Percentiles rank a stretch among this genome's conserved stretches.
Conservation (phyloP, 2,113 vertebrate genomes). For the Percopsis transmontana region DNA sequence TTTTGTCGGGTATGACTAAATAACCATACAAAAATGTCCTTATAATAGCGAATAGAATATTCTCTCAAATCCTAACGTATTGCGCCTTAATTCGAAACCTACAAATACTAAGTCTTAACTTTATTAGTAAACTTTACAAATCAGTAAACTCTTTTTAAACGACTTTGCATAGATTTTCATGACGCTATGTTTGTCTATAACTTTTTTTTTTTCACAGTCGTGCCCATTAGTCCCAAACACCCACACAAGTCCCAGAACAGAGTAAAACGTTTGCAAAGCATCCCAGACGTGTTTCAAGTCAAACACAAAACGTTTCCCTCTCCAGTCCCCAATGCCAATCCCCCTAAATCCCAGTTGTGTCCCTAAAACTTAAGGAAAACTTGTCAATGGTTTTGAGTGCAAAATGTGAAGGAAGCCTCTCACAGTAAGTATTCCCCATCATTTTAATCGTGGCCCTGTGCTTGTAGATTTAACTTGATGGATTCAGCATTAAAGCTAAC, state of each 20-base stretch:
- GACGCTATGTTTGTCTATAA: slow-evolving; percentile 31
- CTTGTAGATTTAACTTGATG: slow-evolving; percentile 16
- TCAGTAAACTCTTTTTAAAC: not conserved
- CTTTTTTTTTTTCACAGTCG: slow-evolving; percentile 53
- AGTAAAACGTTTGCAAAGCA: slow-evolving; percentile 81
- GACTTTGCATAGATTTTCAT: slow-evolving; percentile 6
- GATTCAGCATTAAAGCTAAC: slow-evolving; percentile 32
- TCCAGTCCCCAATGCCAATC: slow-evolving; percentile 17
- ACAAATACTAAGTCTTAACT: not conserved
- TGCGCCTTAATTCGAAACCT: too few relatives aligned
- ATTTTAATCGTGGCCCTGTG: slow-evolving; percentile 66
- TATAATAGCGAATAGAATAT: too few relatives aligned
- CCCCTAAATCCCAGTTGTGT: slow-evolving; percentile 19
- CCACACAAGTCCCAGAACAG: slow-evolving; percentile 56
- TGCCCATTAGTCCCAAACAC: slow-evolving; percentile 54
- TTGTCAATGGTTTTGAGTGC: slow-evolving; percentile 50
- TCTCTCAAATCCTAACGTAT: too few relatives aligned
- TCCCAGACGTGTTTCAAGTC: slow-evolving; percentile 71
- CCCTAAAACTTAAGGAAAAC: slow-evolving; percentile 33
- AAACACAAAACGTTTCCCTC: slow-evolving; percentile 68
- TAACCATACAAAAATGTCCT: too few relatives aligned
- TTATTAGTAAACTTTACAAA: not conserved
- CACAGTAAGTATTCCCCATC: slow-evolving; percentile 77
- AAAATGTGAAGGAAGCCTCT: slow-evolving; percentile 69
- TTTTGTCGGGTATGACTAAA: too few relatives aligned